Base-by-base conservation (phyloP, 2,888 invertebrate genomes). In the Abrostola triplasia region DNA sequence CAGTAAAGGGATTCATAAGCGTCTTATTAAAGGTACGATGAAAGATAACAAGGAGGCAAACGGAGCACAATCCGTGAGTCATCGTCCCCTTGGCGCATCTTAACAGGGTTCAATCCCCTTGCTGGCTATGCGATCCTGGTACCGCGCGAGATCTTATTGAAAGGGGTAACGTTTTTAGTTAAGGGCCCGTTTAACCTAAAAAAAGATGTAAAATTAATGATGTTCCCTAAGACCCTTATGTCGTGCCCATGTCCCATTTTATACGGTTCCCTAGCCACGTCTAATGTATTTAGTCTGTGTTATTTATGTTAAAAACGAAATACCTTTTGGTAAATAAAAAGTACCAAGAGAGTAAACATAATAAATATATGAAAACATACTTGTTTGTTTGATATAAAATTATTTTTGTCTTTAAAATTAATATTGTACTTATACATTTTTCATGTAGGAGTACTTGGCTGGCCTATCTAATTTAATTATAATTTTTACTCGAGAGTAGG, bases 61-160 rank as follows among this genome's bases (percentile, higher is more conserved):
- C 68, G 54, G 67, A 58, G 61, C 66, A 69, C 82, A 72, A 80
- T 77, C 74, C 69, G 67, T 76, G 65, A 81, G 81, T 77, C 79
- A 81, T 77, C 77, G 80, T 68, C 77, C 83, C 79, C 84, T 70
- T 60, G 77, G 70, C 76, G 69, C 71, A 70, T 67, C 60, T 82
- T 79, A 81, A 82, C 80, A 73, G 54, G 47, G 55, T 79, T 80
- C 76, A 79, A 84, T 83, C 84, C 84, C 76, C 77, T 75, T 55
- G 73, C 63, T 69, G 64, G 78, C 62, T 76, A 81, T 89, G 84
- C 74, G 64, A 61, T 77, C 85, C 82, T 88, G 80, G 87, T 88
- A 81, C 63, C 67, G 47, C 72, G 63, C 55, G 64, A 77, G 79
- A 84, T 83, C 81, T 80, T 67, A 81, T 82, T 80, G 76, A 74